A percentile compares a stretch with the other conserved stretches of the same genome.
phyloP scores from a whole-genome alignment of 2,113 vertebrate genomes.

The Semnopithecus entellus region DNA sequence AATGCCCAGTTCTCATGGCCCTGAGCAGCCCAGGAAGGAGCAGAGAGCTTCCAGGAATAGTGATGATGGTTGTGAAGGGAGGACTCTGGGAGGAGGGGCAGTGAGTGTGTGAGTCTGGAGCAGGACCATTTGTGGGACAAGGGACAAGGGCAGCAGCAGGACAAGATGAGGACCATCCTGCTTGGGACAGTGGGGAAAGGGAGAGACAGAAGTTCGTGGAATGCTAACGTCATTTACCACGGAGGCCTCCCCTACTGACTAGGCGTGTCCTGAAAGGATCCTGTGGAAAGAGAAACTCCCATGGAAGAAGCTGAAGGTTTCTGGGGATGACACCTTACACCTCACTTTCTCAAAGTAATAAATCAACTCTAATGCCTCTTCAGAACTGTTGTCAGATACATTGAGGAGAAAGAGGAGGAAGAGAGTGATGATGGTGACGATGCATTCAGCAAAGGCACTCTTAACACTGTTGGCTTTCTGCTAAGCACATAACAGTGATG shows the following conservation, averaged over 20 bases:
- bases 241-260: background rate
- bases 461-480: background rate
- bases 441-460: background rate
- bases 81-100: background rate
- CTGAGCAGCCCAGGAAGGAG: background rate
- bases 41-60: background rate
- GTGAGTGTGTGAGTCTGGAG: background rate
- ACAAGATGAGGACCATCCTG: background rate
- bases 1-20: background rate
- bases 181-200: background rate
- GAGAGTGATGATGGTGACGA: too few species aligned
- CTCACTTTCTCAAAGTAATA: background rate
- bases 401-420: background rate
- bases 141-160: background rate
- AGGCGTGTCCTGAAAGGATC: background rate
- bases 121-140: background rate
- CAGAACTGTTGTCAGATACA: background rate
- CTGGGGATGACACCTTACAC: background rate
- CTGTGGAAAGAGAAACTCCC: background rate
- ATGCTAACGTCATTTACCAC: background rate
- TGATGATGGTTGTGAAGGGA: fast-evolving
- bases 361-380: background rate
- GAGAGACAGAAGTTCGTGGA: background rate
- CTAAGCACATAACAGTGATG: background rate
- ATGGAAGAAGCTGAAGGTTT: background rate